Evolutionary conservation across 1,140 invertebrate species (phyloP).

Genomic region (Drosophila leontia): DNA sequence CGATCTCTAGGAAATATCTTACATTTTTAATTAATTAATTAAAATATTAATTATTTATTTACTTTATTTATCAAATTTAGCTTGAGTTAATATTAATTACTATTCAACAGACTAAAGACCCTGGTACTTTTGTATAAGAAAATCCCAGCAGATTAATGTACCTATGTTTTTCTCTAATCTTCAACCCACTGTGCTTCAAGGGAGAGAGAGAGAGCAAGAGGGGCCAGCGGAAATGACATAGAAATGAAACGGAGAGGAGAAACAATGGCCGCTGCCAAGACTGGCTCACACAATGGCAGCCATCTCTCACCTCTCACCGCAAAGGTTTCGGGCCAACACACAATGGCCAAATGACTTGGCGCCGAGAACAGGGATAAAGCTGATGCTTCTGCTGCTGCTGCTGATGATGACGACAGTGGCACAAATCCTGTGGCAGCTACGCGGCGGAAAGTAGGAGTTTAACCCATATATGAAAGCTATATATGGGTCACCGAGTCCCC

Average conservation of each 20-base stretch:
- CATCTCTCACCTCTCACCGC: constrained; percentile 47
- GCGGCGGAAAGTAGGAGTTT: constrained; percentile 6
- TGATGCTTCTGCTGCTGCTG: constrained; percentile 3
- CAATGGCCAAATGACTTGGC: constrained; percentile 56
- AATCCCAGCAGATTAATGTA: neutral
- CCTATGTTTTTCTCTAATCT: neutral
- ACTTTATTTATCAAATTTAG: too few species aligned
- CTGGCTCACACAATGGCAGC: constrained; percentile 30
- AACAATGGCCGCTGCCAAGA: constrained; percentile 56
- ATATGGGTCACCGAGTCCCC: constrained; percentile 33
- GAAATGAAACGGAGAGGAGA: constrained; percentile 77
- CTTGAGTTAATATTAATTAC: too few species aligned
- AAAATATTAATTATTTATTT: too few species aligned
- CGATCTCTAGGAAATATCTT: too few species aligned
- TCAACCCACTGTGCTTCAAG: constrained; percentile 8
- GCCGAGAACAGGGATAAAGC: constrained; percentile 27
- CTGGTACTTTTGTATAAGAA: neutral
- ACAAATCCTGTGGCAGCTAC: constrained; percentile 31
- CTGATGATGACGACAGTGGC: constrained; percentile 50
- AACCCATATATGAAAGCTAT: constrained; percentile 20
- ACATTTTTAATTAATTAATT: too few species aligned
- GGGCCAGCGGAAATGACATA: constrained; percentile 72
- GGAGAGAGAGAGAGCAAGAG: neutral
- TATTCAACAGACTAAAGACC: neutral
- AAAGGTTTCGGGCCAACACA: constrained; percentile 52